Evolutionary conservation across 2,888 invertebrate genomes (phyloP).

Genomic region (Monochamus alternatus): DNA sequence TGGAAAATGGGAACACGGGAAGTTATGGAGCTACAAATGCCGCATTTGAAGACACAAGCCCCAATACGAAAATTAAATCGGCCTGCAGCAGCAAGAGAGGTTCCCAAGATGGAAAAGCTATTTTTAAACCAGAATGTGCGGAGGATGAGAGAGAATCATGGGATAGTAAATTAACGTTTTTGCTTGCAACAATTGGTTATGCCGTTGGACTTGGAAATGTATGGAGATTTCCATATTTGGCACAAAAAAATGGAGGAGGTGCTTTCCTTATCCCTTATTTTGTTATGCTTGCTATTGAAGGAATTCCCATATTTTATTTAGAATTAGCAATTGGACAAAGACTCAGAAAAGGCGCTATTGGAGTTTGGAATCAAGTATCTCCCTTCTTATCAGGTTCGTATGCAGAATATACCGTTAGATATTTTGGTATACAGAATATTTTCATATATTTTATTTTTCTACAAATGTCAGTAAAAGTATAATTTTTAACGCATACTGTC

Average conservation of each 20-base stretch:
- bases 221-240: conserved; percentile 95
- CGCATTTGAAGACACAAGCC: conserved; percentile 80
- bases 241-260: conserved; percentile 95
- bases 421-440: too few species aligned
- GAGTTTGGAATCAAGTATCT: conserved; percentile 95
- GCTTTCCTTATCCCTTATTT: conserved; percentile 98
- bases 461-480: too few species aligned
- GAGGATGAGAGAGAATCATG: conserved; percentile 88
- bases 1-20: conserved; percentile 76
- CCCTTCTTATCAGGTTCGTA: conserved; percentile 80
- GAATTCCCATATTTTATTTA: conserved; percentile 96
- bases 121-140: conserved; percentile 73
- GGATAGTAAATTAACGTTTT: conserved; percentile 94
- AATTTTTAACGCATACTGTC: too few species aligned
- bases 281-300: conserved; percentile 94
- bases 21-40: conserved; percentile 91
- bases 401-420: not conserved
- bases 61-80: conserved; percentile 71
- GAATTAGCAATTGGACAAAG: conserved; percentile 96
- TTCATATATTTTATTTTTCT: too few species aligned
- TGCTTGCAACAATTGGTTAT: conserved; percentile 91
- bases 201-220: conserved; percentile 96
- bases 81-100: conserved; percentile 74
- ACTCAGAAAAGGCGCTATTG: conserved; percentile 93
- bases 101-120: conserved; percentile 73